Evolutionary conservation across 1,140 invertebrate genomes (phyloP).

Genomic region (Antheraea mylitta): DNA sequence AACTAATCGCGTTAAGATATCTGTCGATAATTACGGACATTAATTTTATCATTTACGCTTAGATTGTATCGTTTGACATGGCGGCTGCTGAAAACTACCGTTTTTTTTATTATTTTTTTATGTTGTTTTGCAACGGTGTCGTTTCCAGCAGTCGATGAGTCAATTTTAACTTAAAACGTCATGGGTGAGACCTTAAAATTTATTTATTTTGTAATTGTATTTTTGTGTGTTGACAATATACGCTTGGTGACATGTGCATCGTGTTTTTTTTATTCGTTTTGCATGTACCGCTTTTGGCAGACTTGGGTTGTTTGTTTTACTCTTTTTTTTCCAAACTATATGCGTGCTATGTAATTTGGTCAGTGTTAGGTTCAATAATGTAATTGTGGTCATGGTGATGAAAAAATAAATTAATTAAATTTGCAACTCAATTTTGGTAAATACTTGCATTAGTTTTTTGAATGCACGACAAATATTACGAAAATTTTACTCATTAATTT

Average conservation of each 20-base stretch:
- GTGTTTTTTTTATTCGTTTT: slow-evolving; percentile 43
- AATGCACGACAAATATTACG: no score
- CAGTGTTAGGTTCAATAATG: no score
- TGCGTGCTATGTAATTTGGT: no score
- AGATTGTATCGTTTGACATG: slow-evolving; percentile 22
- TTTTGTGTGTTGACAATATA: slow-evolving; percentile 60
- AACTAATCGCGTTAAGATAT: neutral
- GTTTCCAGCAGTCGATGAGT: neutral
- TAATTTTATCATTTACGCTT: slow-evolving; percentile 16
- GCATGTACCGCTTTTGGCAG: slow-evolving; percentile 8
- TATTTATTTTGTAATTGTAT: slow-evolving; percentile 53
- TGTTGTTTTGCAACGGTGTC: neutral
- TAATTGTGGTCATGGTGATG: no score
- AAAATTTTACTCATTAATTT: no score
- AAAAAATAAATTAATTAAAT: no score
- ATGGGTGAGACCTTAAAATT: slow-evolving; percentile 10
- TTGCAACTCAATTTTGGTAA: no score
- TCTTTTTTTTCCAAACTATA: neutral
- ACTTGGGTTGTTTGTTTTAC: neutral
- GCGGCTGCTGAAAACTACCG: neutral
- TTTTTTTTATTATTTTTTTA: neutral
- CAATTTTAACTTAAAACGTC: neutral
- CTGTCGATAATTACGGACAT: neutral
- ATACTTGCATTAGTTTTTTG: no score
- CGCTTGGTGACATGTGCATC: slow-evolving; percentile 55